These are phyloP conservation scores for Pedicia rivosa DNA, from an alignment of 2,888 invertebrate genomes.

Conservation along the genomic window DNA sequence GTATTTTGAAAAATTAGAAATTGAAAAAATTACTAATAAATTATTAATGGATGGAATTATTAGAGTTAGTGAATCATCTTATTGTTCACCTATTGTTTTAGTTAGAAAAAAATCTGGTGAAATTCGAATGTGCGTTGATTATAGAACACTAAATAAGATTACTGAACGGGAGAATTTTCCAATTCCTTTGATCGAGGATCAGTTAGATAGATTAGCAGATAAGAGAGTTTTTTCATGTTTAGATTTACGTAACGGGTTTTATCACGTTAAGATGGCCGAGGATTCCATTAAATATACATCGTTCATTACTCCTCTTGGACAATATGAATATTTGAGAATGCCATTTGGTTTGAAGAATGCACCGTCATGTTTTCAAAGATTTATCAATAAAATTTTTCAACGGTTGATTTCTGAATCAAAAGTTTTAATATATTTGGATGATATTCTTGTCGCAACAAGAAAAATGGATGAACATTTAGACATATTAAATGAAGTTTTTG, in stretches of 20 bases:
- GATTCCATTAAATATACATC: conserved; percentile 13
- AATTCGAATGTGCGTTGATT: conserved; percentile 13
- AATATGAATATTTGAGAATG: conserved; percentile 12
- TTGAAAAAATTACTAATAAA: conserved; percentile 9
- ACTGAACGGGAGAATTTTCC: conserved; percentile 11
- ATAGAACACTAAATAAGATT: conserved; percentile 11
- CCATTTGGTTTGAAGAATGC: conserved; percentile 12
- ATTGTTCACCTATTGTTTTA: conserved; percentile 12
- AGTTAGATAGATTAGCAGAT: conserved; percentile 10
- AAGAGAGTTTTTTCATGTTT: conserved; percentile 12
- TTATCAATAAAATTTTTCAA: conserved; percentile 13
- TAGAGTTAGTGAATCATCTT: conserved; percentile 11
- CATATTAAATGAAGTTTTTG: conserved; percentile 9
- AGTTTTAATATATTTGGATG: conserved; percentile 15
- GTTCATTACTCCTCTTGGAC: conserved; percentile 13
- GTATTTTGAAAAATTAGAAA: conserved; percentile 7
- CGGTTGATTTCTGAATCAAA: conserved; percentile 10
- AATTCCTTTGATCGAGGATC: conserved; percentile 10
- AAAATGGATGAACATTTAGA: conserved; percentile 5
- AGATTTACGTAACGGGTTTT: conserved; percentile 14
- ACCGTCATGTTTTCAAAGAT: conserved; percentile 13
- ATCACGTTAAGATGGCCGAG: conserved; percentile 11
- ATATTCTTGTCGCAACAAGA: conserved; percentile 5
- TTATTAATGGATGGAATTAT: conserved; percentile 10
- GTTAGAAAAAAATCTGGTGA: conserved; percentile 11